Percentiles rank a stretch among this genome's conserved stretches.
These are phyloP conservation scores for Monomorium pharaonis DNA, from an alignment of 1,140 invertebrate species.

Conservation along the genomic window DNA sequence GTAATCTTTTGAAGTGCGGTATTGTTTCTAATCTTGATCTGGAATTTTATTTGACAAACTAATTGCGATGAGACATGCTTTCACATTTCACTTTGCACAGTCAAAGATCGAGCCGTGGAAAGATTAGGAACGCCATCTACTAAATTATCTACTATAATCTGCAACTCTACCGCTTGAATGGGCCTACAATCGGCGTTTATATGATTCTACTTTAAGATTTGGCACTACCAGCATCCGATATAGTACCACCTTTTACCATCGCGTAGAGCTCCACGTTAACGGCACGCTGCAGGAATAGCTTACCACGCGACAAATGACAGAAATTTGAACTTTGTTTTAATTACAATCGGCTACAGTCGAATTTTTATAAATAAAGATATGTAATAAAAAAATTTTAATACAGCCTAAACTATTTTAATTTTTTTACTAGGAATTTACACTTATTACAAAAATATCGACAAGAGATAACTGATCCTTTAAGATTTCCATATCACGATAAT, in stretches of 20 bases:
- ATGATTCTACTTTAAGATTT: background rate
- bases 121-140: constrained; percentile 41
- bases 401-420: background rate
- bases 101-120: background rate
- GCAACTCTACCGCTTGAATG: background rate
- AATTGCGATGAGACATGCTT: constrained; percentile 25
- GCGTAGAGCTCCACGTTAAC: constrained; percentile 14
- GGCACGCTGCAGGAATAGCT: background rate
- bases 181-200: background rate
- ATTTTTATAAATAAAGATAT: background rate
- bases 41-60: constrained; percentile 61
- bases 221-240: constrained; percentile 38
- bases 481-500: background rate
- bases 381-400: background rate
- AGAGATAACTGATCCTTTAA: background rate
- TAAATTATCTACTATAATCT: constrained; percentile 9
- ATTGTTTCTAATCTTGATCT: constrained; percentile 54
- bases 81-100: constrained; percentile 5
- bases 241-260: background rate
- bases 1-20: constrained; percentile 67
- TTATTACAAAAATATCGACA: background rate
- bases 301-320: background rate
- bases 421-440: background rate
- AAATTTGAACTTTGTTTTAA: background rate
- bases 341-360: background rate